These are phyloP conservation scores for Graptemys geographica DNA, from an alignment of 2,797 vertebrate genomes.

Conservation along the genomic window DNA sequence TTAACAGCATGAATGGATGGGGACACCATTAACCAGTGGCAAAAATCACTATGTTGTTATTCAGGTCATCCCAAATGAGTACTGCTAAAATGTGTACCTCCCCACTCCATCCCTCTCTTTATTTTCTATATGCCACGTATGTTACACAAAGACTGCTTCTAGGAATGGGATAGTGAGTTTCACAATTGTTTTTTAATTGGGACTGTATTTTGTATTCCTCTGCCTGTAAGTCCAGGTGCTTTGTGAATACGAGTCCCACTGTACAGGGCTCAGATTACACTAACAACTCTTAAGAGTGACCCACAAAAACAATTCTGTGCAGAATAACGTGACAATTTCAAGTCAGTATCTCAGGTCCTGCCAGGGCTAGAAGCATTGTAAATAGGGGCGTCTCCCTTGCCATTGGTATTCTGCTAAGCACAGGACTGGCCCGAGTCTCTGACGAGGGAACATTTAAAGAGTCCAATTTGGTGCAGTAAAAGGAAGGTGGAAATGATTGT, in stretches of 20 bases:
- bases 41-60: background rate
- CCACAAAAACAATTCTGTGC: background rate
- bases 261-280: background rate
- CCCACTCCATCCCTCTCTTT: background rate
- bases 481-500: background rate
- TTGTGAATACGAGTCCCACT: background rate
- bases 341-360: background rate
- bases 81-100: background rate
- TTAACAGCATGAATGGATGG: background rate
- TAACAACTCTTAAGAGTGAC: background rate
- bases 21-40: background rate
- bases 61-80: background rate
- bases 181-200: background rate
- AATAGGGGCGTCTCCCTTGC: background rate
- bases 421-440: background rate
- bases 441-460: background rate
- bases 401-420: background rate
- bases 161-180: background rate
- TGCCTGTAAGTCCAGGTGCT: background rate
- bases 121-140: background rate
- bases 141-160: background rate
- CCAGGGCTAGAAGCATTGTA: background rate
- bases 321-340: background rate
- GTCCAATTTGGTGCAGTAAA: background rate
- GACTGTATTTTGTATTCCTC: background rate